Base-by-base conservation (phyloP, 2,113 vertebrate species). In the Larimichthys crocea region DNA sequence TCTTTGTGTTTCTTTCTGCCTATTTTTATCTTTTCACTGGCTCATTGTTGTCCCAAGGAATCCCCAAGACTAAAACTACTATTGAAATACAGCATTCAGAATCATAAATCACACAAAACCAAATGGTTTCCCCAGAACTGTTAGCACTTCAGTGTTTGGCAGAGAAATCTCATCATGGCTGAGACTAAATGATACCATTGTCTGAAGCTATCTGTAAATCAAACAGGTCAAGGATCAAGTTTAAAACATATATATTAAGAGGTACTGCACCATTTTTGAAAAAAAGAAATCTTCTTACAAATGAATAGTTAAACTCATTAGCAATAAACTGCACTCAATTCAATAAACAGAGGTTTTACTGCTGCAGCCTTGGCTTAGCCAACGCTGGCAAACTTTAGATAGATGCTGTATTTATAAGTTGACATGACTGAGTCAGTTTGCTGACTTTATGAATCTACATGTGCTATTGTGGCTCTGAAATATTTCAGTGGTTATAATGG, bases 1-100 rank as follows among this genome's bases (percentile, higher is more conserved):
- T 79, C 12, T 75, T 16, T 78, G 57, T 59, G 16, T 75, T 71
- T 57, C 44, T 68, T 65, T 67, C 52, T 29, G 5, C 16, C 24
- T 14, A 10, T 35, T 69, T 76, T 79, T 50, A 53, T 56, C 24
- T 17, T 48, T 50, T 62, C 6, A 20, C 49, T 11, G 26, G 4
- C n/a, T 57, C 55, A 22, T 22, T 79, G 66, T 59, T 68, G 29
- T 83, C 29, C 40, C 20, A 35, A 31, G 0, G 3, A 26, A 29
- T 15, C 29, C 48, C 35, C 20, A 24, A 63, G 44, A 76, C n/a
- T 19, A 53, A 61, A 35, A 17, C 16, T 31, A 56, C 10, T 3
- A 44, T 2, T 31, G 35, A 62, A 44, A 77, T 50, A 5, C 19
- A n/a, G 49, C 48, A 71, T 75, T 63, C 8, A 16, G 10, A 40